Conservation (phyloP, 1,140 invertebrate genomes). For the Diabrotica virgifera region DNA sequence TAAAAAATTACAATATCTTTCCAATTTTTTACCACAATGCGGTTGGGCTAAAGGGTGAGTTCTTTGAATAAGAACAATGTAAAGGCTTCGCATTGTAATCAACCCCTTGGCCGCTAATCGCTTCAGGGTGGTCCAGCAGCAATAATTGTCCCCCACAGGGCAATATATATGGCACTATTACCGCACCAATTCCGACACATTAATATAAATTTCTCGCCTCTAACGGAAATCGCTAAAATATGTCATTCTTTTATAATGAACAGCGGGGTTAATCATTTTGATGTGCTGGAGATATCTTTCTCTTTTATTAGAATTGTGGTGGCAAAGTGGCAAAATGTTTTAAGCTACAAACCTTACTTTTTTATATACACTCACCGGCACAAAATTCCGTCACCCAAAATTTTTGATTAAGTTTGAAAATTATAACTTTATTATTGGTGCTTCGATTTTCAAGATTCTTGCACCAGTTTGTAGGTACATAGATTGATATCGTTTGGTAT, state of each 20-base stretch:
- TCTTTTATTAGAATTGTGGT: too few relatives aligned
- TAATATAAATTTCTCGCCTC: conserved; percentile 21
- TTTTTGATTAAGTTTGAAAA: too few relatives aligned
- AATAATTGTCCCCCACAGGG: conserved; percentile 24
- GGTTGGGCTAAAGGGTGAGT: neutral
- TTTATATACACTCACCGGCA: too few relatives aligned
- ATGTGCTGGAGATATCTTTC: neutral
- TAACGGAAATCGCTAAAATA: conserved; percentile 16
- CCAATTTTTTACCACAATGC: neutral
- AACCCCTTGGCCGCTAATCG: conserved; percentile 18
- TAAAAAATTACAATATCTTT: neutral
- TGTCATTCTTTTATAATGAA: neutral
- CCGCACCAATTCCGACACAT: conserved; percentile 16
- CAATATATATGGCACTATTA: conserved; percentile 24
- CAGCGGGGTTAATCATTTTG: conserved; percentile 5
- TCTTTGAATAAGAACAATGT: conserved; percentile 7
- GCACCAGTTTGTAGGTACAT: too few relatives aligned
- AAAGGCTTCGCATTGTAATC: conserved; percentile 19
- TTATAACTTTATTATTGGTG: too few relatives aligned
- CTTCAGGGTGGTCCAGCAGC: conserved; percentile 21
- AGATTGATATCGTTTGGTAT: too few relatives aligned
- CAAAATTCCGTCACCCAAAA: too few relatives aligned
- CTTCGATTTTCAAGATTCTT: too few relatives aligned
- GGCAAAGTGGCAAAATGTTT: too few relatives aligned
- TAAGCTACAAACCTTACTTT: too few relatives aligned